These are phyloP conservation scores for Apamea sordens DNA, from an alignment of 2,888 invertebrate species.

Conservation along the genomic window DNA sequence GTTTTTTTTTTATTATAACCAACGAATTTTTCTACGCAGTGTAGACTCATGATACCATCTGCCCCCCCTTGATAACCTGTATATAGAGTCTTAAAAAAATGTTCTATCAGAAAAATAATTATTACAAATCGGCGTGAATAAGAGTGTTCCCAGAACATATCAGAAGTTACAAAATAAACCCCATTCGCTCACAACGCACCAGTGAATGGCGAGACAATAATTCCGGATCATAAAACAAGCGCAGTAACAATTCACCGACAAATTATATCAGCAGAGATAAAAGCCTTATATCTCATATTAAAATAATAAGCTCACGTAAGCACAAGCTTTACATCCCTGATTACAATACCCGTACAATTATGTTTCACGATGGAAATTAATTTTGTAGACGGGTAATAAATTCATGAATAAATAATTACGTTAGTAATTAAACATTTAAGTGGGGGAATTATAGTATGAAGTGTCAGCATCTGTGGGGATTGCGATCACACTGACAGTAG, in stretches of 20 bases:
- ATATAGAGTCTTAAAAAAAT: neutral
- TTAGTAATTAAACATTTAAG: neutral
- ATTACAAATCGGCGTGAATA: neutral
- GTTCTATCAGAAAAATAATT: neutral
- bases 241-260: slow-evolving; percentile 48
- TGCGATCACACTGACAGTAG: neutral
- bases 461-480: too few relatives aligned
- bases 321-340: slow-evolving; percentile 57
- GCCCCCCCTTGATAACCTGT: too few relatives aligned
- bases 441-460: neutral
- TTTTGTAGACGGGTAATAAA: slow-evolving; percentile 41
- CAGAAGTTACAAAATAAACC: neutral
- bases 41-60: too few relatives aligned
- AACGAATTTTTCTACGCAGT: too few relatives aligned
- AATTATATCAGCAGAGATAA: slow-evolving; percentile 63
- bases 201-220: slow-evolving; percentile 46
- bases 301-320: slow-evolving; percentile 64
- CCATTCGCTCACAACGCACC: neutral
- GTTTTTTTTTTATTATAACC: too few relatives aligned
- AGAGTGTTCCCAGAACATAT: neutral
- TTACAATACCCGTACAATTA: slow-evolving; percentile 61
- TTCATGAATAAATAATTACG: slow-evolving; percentile 3
- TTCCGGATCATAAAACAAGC: slow-evolving; percentile 42
- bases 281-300: slow-evolving; percentile 65
- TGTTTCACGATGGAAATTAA: slow-evolving; percentile 61